Conservation (phyloP, 2,888 invertebrate genomes). For the Ephialtes manifestator region DNA sequence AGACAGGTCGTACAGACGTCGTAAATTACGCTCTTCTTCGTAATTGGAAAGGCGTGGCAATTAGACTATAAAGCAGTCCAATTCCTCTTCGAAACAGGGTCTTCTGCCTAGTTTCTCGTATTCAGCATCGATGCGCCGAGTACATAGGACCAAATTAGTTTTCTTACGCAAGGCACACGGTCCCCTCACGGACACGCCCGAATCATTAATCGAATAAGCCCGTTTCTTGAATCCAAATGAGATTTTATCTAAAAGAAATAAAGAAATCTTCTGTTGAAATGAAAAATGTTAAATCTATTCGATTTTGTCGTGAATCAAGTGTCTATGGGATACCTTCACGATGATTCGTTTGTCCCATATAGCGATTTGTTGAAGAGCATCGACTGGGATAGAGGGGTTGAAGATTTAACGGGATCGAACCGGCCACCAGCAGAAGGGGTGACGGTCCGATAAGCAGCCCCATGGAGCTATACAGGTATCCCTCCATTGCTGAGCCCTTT, state of each 20-base stretch:
- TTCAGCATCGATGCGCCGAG: constrained; percentile 17
- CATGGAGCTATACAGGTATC: constrained; percentile 28
- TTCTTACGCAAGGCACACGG: constrained; percentile 39
- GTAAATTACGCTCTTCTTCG: constrained; percentile 48
- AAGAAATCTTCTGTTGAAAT: constrained; percentile 11
- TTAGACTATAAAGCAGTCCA: constrained; percentile 62
- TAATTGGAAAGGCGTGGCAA: constrained; percentile 69
- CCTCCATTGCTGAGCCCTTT: constrained; percentile 32
- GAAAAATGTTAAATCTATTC: not conserved
- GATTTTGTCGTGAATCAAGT: not conserved
- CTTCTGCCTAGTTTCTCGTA: constrained; percentile 20
- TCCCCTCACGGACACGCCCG: constrained; percentile 25
- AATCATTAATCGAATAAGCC: constrained; percentile 18
- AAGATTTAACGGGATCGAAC: constrained; percentile 22
- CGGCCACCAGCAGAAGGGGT: constrained; percentile 4
- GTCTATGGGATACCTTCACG: too few relatives aligned
- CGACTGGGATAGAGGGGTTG: not conserved
- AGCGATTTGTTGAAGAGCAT: not conserved
- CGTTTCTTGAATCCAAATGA: constrained; percentile 18
- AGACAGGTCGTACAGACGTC: constrained; percentile 23
- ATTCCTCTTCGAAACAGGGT: constrained; percentile 51
- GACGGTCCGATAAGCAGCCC: constrained; percentile 32
- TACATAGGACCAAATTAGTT: constrained; percentile 49
- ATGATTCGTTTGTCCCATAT: not conserved
- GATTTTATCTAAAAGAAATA: constrained; percentile 12